phyloP scores from a whole-genome alignment of 2,797 vertebrate genomes.

The Sebastes matsubarae region DNA sequence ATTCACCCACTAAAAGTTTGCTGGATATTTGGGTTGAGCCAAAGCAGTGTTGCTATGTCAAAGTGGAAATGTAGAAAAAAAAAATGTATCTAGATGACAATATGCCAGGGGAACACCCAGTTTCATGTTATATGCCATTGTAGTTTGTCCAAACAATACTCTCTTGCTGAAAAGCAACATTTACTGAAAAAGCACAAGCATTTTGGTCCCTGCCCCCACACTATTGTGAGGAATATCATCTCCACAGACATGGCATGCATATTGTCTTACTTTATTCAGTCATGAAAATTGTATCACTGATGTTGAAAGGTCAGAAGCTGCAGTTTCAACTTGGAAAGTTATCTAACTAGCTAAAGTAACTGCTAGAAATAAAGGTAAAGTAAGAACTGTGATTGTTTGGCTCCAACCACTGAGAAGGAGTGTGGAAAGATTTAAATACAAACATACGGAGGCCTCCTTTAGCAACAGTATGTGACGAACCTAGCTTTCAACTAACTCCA shows the following conservation, averaged over 20 bases:
- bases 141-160: neutral
- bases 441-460: fast-evolving
- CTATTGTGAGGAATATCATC: neutral
- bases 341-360: neutral
- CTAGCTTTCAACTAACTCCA: too few species aligned
- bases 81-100: neutral
- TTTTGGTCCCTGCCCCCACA: neutral
- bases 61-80: too few species aligned
- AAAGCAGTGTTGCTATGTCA: too few species aligned
- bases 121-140: neutral
- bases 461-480: too few species aligned
- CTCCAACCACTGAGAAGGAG: neutral
- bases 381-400: too few species aligned
- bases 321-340: too few species aligned
- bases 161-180: neutral
- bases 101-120: neutral
- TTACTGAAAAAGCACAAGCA: neutral
- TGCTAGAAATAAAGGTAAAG: neutral
- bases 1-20: neutral
- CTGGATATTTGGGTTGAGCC: neutral
- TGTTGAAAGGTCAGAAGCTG: too few species aligned
- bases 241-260: neutral
- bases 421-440: too few species aligned
- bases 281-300: neutral
- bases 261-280: neutral